Base-by-base conservation (phyloP, 2,113 vertebrate genomes). In the Poicephalus gulielmi region DNA sequence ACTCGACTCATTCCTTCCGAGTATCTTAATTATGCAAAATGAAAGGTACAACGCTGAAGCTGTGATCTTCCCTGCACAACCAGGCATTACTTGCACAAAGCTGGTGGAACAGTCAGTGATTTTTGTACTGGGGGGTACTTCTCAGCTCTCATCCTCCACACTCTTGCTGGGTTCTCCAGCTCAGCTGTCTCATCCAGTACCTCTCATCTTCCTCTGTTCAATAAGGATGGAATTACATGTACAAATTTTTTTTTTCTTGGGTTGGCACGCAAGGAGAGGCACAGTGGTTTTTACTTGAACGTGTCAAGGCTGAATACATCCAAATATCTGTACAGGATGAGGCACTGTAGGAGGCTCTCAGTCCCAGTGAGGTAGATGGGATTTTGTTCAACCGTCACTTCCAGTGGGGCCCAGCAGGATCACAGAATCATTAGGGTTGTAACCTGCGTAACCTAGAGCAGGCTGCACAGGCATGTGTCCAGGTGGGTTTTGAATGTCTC, bases 221-320 rank as follows among this genome's bases (percentile, higher is more conserved):
- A 57, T n/a, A 33, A 59, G 37, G 44, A 20, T 16, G 52, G 47
- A 25, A 64, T 81, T 46, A 41, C 0, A 0, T 2, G 2, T 22
- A 44, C 19, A 35, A 89, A 50, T 17, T 31, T 2, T 22, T 17
- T 64, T 68, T 67, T 50, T 33, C 24, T 43, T 14, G 8, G 37
- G 6, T 9, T 80, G n/a, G 25, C 39, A n/a, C 22, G 22, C 37
- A 23, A 52, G 31, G 23, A 85, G 63, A 43, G 4, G 17, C 28
- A 33, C 74, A 44, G 62, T 5, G 27, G 15, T 52, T 93, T 86
- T 67, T 60, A 22, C 68, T 15, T 13, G 30, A 37, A 33, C 4
- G 2, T 0, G 4, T 6, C 53, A 57, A 18, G 13, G 67, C 49
- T 75, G 64, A 96, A 9, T 28, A 31, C 1, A 47, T 1, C 62